These are phyloP conservation scores for Ectropis crepuscularia DNA, from an alignment of 2,888 invertebrate genomes.

Conservation along the genomic window DNA sequence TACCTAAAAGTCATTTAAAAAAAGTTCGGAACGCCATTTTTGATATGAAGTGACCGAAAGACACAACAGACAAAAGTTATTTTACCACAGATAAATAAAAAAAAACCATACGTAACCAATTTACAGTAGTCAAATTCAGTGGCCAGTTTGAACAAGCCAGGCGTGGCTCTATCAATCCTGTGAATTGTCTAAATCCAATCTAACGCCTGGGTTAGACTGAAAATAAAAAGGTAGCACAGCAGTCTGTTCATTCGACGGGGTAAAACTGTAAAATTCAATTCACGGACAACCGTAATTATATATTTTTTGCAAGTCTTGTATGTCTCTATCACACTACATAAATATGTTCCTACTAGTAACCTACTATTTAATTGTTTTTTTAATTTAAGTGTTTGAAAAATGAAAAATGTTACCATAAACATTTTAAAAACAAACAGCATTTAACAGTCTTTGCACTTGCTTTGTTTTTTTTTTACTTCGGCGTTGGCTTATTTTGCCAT, in stretches of 20 bases:
- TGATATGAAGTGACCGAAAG: too few species aligned
- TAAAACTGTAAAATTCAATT: conserved; percentile 6
- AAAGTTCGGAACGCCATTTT: too few species aligned
- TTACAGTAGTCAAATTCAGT: conserved; percentile 55
- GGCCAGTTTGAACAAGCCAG: conserved; percentile 51
- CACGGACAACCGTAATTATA: neutral
- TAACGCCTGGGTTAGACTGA: conserved; percentile 45
- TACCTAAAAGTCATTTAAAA: too few species aligned
- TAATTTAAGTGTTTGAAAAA: too few species aligned
- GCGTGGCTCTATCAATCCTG: conserved; percentile 54
- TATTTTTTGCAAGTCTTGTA: neutral
- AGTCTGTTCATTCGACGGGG: conserved; percentile 8
- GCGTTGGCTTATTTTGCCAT: neutral
- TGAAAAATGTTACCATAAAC: neutral
- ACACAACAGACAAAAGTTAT: conserved; percentile 2
- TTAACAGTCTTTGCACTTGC: too few species aligned
- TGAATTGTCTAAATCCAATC: conserved; percentile 60
- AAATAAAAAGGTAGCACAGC: conserved; percentile 36
- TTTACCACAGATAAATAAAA: conserved; percentile 45
- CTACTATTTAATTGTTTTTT: too few species aligned
- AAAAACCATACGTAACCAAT: conserved; percentile 22
- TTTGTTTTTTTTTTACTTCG: too few species aligned
- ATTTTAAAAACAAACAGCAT: neutral
- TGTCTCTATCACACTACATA: too few species aligned
- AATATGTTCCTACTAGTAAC: too few species aligned